Percentiles rank a stretch among this genome's conserved stretches.
Evolutionary conservation across 1,140 invertebrate genomes (phyloP).

Genomic region (Hylaeus volcanicus): DNA sequence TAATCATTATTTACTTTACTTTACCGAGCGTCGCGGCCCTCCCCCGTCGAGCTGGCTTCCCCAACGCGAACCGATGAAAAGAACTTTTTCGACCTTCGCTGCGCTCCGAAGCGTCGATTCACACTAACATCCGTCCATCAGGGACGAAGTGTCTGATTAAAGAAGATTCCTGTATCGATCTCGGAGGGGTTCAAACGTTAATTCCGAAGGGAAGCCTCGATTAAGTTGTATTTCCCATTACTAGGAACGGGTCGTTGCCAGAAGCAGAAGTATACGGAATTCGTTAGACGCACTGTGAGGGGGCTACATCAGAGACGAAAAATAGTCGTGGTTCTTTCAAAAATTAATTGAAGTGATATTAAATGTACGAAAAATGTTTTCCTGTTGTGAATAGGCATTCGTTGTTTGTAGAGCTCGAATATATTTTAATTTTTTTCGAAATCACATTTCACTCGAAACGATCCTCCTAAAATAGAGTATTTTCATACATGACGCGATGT

Average conservation of each 20-base stretch:
- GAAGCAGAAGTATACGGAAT: neutral
- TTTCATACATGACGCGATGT: too few relatives aligned
- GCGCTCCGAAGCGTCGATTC: conserved; percentile 59
- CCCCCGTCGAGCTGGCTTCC: conserved; percentile 18
- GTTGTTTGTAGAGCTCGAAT: too few relatives aligned
- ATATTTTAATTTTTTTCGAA: too few relatives aligned
- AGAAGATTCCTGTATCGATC: conserved; percentile 56
- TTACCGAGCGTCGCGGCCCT: conserved; percentile 52
- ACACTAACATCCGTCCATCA: conserved; percentile 40
- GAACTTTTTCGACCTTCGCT: conserved; percentile 58
- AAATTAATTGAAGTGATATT: too few relatives aligned
- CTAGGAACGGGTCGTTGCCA: conserved; percentile 13
- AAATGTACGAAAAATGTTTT: too few relatives aligned
- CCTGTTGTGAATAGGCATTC: too few relatives aligned
- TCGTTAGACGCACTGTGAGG: neutral
- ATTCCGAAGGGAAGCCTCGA: conserved; percentile 51
- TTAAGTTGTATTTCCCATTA: conserved; percentile 36
- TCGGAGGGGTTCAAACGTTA: conserved; percentile 53
- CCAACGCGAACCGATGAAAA: conserved; percentile 27
- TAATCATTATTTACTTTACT: conserved; percentile 78
- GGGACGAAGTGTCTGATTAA: conserved; percentile 67
- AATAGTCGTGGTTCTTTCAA: too few relatives aligned
- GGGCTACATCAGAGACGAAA: too few relatives aligned
- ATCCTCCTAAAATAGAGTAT: too few relatives aligned
- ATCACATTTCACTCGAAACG: too few relatives aligned